A percentile compares a stretch with the other conserved stretches of the same genome.
Conservation (phyloP, 1,140 invertebrate genomes). For the Helicorthomorpha holstii region DNA sequence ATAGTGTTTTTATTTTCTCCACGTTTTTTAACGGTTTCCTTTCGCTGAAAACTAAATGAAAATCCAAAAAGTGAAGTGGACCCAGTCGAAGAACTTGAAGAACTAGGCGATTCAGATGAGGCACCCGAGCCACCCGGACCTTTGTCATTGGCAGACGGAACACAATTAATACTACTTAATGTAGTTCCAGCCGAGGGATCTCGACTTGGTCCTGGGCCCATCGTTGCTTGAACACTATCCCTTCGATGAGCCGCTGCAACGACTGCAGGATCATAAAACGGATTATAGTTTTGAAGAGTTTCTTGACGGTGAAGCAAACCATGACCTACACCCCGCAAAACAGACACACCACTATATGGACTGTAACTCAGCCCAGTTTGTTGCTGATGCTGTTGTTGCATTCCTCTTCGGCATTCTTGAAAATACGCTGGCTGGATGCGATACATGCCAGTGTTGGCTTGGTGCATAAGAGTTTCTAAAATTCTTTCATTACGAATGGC, state of each 20-base stretch:
- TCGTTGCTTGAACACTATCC: not conserved
- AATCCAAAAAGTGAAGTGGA: not conserved
- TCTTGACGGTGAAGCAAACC: not conserved
- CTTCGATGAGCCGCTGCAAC: not conserved
- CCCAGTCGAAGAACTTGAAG: not conserved
- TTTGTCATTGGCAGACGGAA: not conserved
- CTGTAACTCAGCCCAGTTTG: too few relatives aligned
- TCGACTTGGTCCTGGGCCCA: not conserved
- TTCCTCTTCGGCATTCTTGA: conserved; percentile 48
- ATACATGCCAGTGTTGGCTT: conserved; percentile 83
- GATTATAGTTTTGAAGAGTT: not conserved
- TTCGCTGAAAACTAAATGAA: not conserved
- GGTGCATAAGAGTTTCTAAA: conserved; percentile 78
- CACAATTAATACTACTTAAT: not conserved
- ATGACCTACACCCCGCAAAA: not conserved
- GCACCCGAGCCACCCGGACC: not conserved
- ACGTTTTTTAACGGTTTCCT: not conserved
- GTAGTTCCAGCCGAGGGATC: not conserved
- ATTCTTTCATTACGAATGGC: conserved; percentile 84
- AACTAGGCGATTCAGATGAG: not conserved
- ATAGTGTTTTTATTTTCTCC: not conserved
- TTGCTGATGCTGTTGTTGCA: not conserved
- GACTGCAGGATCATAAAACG: not conserved
- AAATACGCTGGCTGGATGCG: conserved; percentile 71
- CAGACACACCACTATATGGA: not conserved